phyloP scores from a whole-genome alignment of 2,888 invertebrate genomes.

The Nasonia oneida region DNA sequence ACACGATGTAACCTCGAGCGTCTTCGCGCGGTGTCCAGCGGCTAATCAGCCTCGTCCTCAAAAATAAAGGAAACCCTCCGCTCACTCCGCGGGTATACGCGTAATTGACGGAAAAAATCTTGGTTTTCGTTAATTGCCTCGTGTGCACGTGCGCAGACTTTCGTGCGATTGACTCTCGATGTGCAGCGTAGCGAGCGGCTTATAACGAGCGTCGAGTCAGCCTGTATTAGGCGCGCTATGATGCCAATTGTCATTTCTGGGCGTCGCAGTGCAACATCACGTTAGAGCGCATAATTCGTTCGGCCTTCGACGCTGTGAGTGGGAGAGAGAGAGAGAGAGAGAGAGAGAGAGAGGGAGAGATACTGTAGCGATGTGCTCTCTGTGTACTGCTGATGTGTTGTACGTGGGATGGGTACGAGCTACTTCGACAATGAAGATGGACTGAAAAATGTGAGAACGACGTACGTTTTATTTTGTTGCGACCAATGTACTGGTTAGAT shows the following conservation, averaged over 20 bases:
- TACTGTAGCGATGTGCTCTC: background rate
- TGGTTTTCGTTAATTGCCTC: background rate
- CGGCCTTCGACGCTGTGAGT: constrained; percentile 34
- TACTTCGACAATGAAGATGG: background rate
- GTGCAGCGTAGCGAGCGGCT: background rate
- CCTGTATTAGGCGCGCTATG: constrained; percentile 14
- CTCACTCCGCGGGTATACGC: background rate
- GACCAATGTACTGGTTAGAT: no score
- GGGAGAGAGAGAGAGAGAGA: background rate
- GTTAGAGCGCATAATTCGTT: constrained; percentile 40
- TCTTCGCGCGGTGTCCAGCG: background rate
- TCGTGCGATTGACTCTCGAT: background rate
- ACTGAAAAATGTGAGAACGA: background rate
- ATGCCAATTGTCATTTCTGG: constrained; percentile 47
- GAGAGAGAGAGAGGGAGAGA: background rate
- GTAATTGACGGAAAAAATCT: background rate
- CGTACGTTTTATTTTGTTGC: no score
- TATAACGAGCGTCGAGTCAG: background rate
- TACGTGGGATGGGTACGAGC: background rate
- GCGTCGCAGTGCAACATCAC: constrained; percentile 16
- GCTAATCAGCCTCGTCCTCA: background rate
- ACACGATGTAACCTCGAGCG: background rate
- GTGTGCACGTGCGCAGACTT: background rate
- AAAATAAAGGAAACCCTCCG: background rate
- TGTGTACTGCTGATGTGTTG: no score